phyloP scores from a whole-genome alignment of 2,113 vertebrate genomes.

The Eubucco bourcierii region DNA sequence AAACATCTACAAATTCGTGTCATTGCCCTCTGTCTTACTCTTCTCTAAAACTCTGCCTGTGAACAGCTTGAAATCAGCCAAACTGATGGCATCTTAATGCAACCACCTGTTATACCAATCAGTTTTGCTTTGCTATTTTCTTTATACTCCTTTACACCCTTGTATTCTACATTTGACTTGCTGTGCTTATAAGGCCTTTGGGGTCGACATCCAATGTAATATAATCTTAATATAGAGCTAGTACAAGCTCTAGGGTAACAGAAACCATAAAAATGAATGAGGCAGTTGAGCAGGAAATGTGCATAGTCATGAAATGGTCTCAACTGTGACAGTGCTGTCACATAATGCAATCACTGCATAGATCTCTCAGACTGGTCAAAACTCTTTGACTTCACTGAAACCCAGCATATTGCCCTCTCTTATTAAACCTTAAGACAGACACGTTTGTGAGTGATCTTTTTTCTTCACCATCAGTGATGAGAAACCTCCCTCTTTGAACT shows the following conservation, averaged over 20 bases:
- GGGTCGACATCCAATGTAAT: not conserved
- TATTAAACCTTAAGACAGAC: not conserved
- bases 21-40: not conserved
- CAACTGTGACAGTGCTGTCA: constrained; percentile 6
- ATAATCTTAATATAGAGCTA: not conserved
- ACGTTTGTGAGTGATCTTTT: not conserved
- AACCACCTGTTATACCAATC: constrained; percentile 53
- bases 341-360: not conserved
- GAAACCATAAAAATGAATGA: not conserved
- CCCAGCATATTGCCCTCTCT: not conserved
- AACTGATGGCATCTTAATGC: constrained; percentile 14
- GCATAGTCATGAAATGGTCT: constrained; percentile 30
- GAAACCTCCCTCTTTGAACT: not conserved
- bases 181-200: not conserved
- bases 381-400: constrained; percentile 14
- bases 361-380: not conserved
- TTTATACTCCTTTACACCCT: not conserved
- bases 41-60: not conserved
- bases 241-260: not conserved
- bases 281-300: constrained; percentile 35
- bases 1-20: not conserved
- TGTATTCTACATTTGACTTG: not conserved
- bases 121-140: not conserved
- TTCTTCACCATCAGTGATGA: not conserved
- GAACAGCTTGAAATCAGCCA: not conserved